Conservation (phyloP, 2,888 invertebrate genomes). For the Xestobium rufovillosum region DNA sequence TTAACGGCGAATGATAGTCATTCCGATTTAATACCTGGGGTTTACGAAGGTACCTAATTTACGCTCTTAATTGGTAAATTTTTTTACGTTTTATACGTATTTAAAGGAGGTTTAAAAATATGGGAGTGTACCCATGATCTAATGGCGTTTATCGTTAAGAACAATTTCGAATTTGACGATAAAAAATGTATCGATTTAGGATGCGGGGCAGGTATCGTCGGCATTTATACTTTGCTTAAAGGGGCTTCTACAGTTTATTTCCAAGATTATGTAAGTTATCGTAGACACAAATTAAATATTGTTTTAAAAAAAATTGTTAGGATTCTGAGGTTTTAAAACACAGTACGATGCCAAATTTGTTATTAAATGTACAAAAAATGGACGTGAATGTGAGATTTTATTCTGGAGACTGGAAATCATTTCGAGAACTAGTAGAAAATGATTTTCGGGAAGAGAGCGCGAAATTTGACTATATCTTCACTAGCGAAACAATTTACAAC, state of each 20-base stretch:
- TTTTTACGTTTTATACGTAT: conserved; percentile 3
- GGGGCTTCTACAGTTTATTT: conserved; percentile 65
- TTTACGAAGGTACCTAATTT: conserved; percentile 63
- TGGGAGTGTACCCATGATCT: conserved; percentile 93
- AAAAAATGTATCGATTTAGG: conserved; percentile 78
- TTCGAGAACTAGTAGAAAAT: conserved; percentile 40
- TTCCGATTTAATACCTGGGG: conserved; percentile 66
- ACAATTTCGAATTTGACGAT: conserved; percentile 41
- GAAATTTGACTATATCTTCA: conserved; percentile 77
- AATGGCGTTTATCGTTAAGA: conserved; percentile 53
- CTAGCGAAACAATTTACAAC: conserved; percentile 93
- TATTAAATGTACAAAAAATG: conserved; percentile 50
- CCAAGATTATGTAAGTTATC: conserved; percentile 85
- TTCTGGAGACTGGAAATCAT: conserved; percentile 59
- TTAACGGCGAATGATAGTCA: conserved; percentile 55
- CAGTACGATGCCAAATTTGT: conserved; percentile 76
- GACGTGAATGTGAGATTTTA: conserved; percentile 50
- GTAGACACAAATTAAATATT: conserved; percentile 5
- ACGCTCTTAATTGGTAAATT: conserved; percentile 7
- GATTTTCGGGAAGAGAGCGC: conserved; percentile 51
- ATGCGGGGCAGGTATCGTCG: conserved; percentile 85
- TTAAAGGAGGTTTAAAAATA: conserved; percentile 81
- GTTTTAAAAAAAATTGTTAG: conserved; percentile 47
- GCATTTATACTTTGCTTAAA: conserved; percentile 64
- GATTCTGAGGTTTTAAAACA: conserved; percentile 75